phyloP scores from a whole-genome alignment of 2,113 vertebrate species.

The Grantiella picta region DNA sequence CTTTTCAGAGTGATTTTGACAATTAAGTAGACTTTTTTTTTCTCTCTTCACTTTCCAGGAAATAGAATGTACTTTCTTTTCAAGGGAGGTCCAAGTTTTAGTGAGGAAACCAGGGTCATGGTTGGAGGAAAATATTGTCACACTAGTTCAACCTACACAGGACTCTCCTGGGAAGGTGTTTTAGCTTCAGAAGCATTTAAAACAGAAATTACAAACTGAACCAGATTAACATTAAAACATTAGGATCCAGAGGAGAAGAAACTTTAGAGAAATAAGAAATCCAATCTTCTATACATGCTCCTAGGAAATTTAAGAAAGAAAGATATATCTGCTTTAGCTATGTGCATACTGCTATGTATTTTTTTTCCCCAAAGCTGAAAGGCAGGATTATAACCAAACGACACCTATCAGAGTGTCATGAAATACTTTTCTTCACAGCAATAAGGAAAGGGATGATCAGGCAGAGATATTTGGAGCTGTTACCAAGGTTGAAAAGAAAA shows the following conservation, averaged over 20 bases:
- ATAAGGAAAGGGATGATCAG: not conserved
- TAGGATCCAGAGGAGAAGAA: not conserved
- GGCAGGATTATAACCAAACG: not conserved
- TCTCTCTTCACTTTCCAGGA: not conserved
- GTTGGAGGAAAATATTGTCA: not conserved
- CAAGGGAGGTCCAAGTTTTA: not conserved
- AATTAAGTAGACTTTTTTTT: not conserved
- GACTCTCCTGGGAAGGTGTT: not conserved
- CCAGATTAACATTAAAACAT: not conserved
- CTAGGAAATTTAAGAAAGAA: not conserved
- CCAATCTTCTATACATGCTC: fast-evolving
- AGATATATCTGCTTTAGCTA: not conserved
- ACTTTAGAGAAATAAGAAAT: not conserved
- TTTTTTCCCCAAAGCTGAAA: not conserved
- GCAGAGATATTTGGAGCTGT: not conserved
- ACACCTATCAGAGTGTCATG: not conserved
- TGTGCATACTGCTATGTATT: not conserved
- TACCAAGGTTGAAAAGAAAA: not conserved
- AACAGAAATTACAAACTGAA: not conserved
- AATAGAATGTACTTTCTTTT: not conserved
- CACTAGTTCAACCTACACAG: not conserved
- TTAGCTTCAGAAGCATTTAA: not conserved
- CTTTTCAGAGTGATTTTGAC: not conserved
- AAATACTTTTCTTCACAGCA: not conserved
- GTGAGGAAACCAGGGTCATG: not conserved